Evolutionary conservation across 1,140 invertebrate genomes (phyloP), one percentile per base, ranked within the genome.

Genomic region (Rhizoglyphus robini): DNA sequence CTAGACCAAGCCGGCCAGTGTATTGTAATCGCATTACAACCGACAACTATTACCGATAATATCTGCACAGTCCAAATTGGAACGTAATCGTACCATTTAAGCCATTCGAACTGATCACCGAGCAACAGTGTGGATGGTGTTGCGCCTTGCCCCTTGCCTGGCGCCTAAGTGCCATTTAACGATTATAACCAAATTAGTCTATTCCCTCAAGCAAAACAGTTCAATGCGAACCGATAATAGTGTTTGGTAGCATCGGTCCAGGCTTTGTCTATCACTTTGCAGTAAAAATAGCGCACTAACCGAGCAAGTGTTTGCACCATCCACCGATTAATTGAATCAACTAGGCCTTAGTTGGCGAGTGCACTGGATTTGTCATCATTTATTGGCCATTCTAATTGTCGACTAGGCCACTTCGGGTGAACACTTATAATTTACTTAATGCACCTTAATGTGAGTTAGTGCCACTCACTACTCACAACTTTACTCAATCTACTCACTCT

Each of bases 361-460:
- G 8, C 8, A 41, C 18, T 18, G 8, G 36, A 41, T 41, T 54
- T 20, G 51, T 54, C 51, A 54, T 8, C 51, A 54, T 32, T 54
- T 25, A 20, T 54, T 20, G 20, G 8, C 31, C 8, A 54, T 54
- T 54, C 51, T 54, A 54, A 54, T 54, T 54, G 51, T 32, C 51
- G 23, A 23, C 23, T 54, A 8, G 51, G 31, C 23, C 8, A 5
- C 8, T 8, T 54, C 51, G 23, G 23, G 23, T 20, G 51, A 54
- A 54, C 51, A 54, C 51, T 54, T 54, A 54, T 54, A 54, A 54
- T 54, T 54, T 41, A 18, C 36, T 41, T 54, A 54, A 54, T 54
- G 51, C 51, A 54, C 51, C 51, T 8, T 54, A 54, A 54, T 54
- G 51, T 32, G 51, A 54, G 36, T 41, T 41, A 41, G 36, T 41